Conservation (phyloP, 2,113 vertebrate genomes). For the Onychostoma macrolepis region DNA sequence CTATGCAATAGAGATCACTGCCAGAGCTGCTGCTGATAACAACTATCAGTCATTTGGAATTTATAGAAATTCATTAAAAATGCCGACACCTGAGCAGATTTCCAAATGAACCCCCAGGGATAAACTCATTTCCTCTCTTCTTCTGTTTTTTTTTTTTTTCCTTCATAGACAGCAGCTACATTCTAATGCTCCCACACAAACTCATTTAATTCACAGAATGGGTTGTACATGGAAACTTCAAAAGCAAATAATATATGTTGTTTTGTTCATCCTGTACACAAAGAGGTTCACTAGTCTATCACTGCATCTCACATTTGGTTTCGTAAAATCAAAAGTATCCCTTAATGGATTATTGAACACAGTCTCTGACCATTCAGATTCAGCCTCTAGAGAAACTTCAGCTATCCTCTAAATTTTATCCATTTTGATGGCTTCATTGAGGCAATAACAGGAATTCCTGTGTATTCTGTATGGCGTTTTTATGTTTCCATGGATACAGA, state of each 20-base stretch:
- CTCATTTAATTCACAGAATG: not conserved
- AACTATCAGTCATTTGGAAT: conserved; percentile 19
- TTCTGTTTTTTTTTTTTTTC: conserved; percentile 11
- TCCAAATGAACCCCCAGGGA: too few species aligned
- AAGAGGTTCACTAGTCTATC: not conserved
- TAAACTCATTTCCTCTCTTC: not conserved
- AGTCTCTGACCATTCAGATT: conserved; percentile 19
- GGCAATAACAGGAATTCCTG: conserved; percentile 84
- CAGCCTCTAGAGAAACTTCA: conserved; percentile 16
- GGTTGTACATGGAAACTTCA: not conserved
- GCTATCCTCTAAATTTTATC: conserved; percentile 22
- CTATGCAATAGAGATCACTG: conserved; percentile 50
- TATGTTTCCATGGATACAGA: conserved; percentile 85
- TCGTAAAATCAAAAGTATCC: conserved; percentile 12
- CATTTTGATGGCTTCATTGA: conserved; percentile 60
- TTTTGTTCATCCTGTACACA: not conserved
- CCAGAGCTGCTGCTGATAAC: conserved; percentile 51
- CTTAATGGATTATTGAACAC: conserved; percentile 34
- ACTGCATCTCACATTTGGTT: not conserved
- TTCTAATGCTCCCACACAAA: conserved; percentile 17
- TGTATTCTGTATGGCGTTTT: conserved; percentile 83
- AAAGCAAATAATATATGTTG: not conserved
- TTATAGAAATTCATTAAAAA: too few species aligned
- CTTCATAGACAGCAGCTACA: conserved; percentile 46
- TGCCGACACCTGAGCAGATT: too few species aligned